Conservation (phyloP, 2,888 invertebrate genomes). For the Tetanocera ferruginea region DNA sequence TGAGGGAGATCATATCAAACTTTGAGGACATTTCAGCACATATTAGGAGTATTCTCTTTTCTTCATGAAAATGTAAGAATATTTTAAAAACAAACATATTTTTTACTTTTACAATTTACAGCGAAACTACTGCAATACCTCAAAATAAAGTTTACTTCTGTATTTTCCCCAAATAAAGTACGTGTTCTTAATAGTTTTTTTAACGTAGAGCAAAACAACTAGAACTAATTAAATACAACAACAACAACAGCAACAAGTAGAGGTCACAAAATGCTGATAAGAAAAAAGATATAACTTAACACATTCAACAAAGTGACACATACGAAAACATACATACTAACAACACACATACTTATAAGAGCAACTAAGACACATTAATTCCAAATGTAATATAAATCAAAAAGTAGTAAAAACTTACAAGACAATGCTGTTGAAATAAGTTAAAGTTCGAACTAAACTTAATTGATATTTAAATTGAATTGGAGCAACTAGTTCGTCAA, state of each 20-base stretch:
- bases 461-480: background rate
- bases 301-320: background rate
- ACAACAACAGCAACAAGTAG: background rate
- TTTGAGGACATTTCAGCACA: no score
- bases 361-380: no score
- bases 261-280: slow-evolving; percentile 29
- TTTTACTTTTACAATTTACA: no score
- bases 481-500: background rate
- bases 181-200: background rate
- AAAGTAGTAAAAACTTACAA: background rate
- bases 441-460: background rate
- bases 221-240: slow-evolving; percentile 14
- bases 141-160: background rate
- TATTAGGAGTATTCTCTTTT: no score
- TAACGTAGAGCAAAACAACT: background rate
- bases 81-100: no score
- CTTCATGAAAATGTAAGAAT: no score
- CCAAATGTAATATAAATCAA: no score
- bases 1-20: no score
- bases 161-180: background rate
- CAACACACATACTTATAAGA: no score
- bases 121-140: no score
- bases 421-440: background rate
- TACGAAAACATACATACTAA: no score
- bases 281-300: slow-evolving; percentile 6